Conservation (phyloP, 1,140 invertebrate species). For the Drosophila equinoxialis region DNA sequence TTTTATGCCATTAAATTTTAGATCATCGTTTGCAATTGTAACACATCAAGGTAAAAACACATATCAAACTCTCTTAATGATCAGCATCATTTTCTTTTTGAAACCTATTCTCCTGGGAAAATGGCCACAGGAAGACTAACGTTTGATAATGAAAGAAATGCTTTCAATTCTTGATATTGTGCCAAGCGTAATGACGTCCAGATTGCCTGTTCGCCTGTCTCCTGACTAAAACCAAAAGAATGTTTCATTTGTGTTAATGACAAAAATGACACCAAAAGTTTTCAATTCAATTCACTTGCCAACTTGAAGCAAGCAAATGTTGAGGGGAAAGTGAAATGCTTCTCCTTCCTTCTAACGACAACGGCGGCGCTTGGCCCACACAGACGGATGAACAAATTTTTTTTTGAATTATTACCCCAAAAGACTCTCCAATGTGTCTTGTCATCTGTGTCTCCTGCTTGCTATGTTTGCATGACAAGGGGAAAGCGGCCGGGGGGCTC, state of each 20-base stretch:
- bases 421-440: constrained; percentile 49
- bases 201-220: background rate
- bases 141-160: constrained; percentile 1
- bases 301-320: background rate
- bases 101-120: background rate
- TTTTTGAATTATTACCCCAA: constrained; percentile 66
- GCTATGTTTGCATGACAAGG: constrained; percentile 14
- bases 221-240: constrained; percentile 66
- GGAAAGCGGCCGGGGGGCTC: background rate
- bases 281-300: constrained; percentile 30
- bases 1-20: constrained; percentile 85
- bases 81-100: background rate
- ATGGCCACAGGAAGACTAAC: constrained; percentile 1
- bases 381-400: constrained; percentile 28
- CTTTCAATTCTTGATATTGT: constrained; percentile 51
- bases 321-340: background rate
- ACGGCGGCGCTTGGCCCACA: constrained; percentile 20
- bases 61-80: background rate
- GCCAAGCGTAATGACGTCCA: constrained; percentile 61
- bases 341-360: constrained; percentile 19
- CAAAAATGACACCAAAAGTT: constrained; percentile 72
- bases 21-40: constrained; percentile 86
- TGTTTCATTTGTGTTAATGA: constrained; percentile 74
- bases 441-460: constrained; percentile 24
- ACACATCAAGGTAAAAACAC: constrained; percentile 86